Base-by-base conservation (phyloP, 2,113 vertebrate species). In the Echinops telfairi region DNA sequence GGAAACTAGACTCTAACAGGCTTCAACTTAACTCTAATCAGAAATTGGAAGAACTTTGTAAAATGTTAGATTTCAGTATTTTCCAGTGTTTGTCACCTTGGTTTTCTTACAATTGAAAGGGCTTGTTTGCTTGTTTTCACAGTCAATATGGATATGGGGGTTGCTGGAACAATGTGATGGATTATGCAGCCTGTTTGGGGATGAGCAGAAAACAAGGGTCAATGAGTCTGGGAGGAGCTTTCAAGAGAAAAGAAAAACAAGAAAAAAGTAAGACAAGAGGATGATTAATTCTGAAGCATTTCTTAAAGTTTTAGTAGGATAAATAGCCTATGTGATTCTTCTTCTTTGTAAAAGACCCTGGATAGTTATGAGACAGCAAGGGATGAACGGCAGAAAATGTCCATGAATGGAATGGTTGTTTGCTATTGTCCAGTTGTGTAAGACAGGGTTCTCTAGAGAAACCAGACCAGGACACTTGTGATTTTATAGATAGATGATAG, bases 1-100 rank as follows among this genome's bases (percentile, higher is more conserved):
- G 19, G 77, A 43, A 58, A 8, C 47, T 60, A 75, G 80, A 86
- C 68, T 78, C 53, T 93, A 80, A 89, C 31, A 81, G 58, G 14
- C 71, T 95, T 90, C 66, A 43, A 58, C 15, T 92, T 95, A 93
- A 95, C 73, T 89, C 47, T 71, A 89, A 94, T 71, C 60, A 96
- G 22, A 71, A 68, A n/a, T 88, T 92, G 53, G 23, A 53, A 84
- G 47, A 95, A 79, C 7, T 57, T 83, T 68, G 17, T 40, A 88
- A 80, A 53, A 9, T 53, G 10, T 53, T 53, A 53, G 47, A 53
- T 53, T 6, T 53, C 10, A 53, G 47, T 53, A 53, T 6, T 53
- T 53, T 9, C 47, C 47, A 53, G 10, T 53, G 47, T 53, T 53
- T 22, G 3, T 31, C 36, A 29, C 92, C 66, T 91, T 53, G 80